These are phyloP conservation scores for Psococerastis gibbosa DNA, from an alignment of 2,888 invertebrate species.

Conservation along the genomic window DNA sequence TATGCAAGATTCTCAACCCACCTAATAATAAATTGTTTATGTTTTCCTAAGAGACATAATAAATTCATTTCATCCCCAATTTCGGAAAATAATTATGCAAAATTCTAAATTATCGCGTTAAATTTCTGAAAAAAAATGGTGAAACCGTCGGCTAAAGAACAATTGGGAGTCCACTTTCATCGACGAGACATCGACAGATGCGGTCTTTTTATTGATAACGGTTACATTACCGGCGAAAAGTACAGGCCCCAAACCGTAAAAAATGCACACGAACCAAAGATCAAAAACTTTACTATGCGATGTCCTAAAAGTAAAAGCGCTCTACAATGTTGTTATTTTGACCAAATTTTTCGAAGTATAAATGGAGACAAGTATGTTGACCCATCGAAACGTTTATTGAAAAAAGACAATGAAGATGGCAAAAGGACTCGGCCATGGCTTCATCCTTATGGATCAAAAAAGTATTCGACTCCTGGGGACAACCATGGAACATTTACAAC, in stretches of 20 bases:
- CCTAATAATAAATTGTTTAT: too few species aligned
- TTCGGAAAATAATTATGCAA: too few species aligned
- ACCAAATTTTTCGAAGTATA: neutral
- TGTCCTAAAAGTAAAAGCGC: neutral
- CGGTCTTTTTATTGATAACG: conserved; percentile 2
- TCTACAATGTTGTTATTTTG: neutral
- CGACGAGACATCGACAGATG: conserved; percentile 1
- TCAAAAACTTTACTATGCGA: neutral
- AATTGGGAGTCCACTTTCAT: neutral
- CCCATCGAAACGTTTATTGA: neutral
- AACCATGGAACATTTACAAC: conserved; percentile 1
- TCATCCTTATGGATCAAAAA: neutral
- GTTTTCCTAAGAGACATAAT: too few species aligned
- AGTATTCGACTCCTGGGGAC: conserved; percentile 1
- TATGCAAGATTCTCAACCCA: too few species aligned
- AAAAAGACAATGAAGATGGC: neutral
- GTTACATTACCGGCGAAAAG: neutral
- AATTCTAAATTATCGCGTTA: too few species aligned
- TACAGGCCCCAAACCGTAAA: neutral
- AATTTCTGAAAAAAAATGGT: too few species aligned
- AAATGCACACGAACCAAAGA: neutral
- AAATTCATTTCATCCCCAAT: too few species aligned
- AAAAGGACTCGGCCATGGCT: conserved; percentile 5
- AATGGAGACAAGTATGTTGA: neutral
- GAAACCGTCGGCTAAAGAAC: too few species aligned